Evolutionary conservation across 2,797 vertebrate genomes (phyloP).

Genomic region (Chrysocyon brachyurus): DNA sequence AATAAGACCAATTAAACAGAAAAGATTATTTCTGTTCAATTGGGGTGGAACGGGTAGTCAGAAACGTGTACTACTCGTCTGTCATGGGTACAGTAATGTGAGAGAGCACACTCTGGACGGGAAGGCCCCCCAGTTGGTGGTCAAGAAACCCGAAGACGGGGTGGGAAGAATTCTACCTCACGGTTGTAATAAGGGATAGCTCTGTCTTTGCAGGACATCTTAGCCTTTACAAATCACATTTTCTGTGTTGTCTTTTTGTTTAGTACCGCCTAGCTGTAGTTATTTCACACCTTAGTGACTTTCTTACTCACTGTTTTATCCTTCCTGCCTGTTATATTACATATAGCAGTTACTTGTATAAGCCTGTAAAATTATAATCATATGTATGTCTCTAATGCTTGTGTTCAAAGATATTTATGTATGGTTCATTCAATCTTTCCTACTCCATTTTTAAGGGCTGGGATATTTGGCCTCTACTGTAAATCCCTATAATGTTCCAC

Average conservation of each 20-base stretch:
- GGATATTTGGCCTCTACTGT: slow-evolving; percentile 82
- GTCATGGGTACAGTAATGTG: slow-evolving; percentile 8
- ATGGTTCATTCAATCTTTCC: slow-evolving; percentile 63
- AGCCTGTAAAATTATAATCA: slow-evolving; percentile 60
- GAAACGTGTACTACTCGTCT: neutral
- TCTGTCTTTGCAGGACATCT: slow-evolving; percentile 64
- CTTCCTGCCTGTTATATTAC: slow-evolving; percentile 47
- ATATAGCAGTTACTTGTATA: slow-evolving; percentile 51
- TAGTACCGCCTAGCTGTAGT: slow-evolving; percentile 1
- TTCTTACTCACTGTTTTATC: slow-evolving; percentile 44
- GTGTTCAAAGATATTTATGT: slow-evolving; percentile 73
- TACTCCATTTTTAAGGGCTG: slow-evolving; percentile 80
- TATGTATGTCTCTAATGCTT: slow-evolving; percentile 55
- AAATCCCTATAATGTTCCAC: slow-evolving; percentile 77
- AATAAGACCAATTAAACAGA: slow-evolving; percentile 7
- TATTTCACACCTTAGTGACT: slow-evolving; percentile 46
- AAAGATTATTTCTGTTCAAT: slow-evolving; percentile 14
- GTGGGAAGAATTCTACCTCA: slow-evolving; percentile 81
- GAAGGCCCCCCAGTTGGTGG: neutral
- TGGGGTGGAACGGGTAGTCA: neutral
- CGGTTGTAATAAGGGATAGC: slow-evolving; percentile 67
- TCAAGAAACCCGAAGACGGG: slow-evolving; percentile 45
- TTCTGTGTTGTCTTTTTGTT: slow-evolving; percentile 54
- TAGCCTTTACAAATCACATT: slow-evolving; percentile 65
- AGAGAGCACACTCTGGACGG: neutral